Conservation (phyloP, 1,140 invertebrate species). For the Sipha flava region DNA sequence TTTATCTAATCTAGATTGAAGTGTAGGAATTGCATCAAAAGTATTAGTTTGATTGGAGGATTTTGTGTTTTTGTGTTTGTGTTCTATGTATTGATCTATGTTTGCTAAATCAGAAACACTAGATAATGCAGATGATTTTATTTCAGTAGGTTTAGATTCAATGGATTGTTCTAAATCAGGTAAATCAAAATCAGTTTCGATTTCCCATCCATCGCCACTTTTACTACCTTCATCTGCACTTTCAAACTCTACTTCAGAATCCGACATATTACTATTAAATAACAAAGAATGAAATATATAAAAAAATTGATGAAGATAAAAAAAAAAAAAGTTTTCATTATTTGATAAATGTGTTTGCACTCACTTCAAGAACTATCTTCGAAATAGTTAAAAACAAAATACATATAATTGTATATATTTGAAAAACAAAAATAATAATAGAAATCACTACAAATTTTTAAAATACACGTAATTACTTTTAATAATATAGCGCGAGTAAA, state of each 20-base stretch:
- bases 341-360: too few relatives aligned
- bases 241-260: constrained; percentile 11
- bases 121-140: neutral
- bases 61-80: neutral
- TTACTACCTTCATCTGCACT: constrained; percentile 18
- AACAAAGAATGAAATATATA: neutral
- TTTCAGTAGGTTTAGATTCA: neutral
- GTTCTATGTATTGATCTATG: neutral
- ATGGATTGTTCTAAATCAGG: neutral
- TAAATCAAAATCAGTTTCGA: constrained; percentile 4
- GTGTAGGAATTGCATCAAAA: neutral
- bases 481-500: too few relatives aligned
- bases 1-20: neutral
- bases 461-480: too few relatives aligned
- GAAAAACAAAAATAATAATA: too few relatives aligned
- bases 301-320: too few relatives aligned
- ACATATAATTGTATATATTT: too few relatives aligned
- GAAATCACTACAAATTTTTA: too few relatives aligned
- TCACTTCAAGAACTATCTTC: too few relatives aligned
- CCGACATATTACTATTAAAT: neutral
- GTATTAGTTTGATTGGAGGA: neutral
- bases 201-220: neutral
- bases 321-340: too few relatives aligned
- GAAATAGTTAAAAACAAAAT: too few relatives aligned
- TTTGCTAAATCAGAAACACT: neutral